Conservation (phyloP, 2,888 invertebrate genomes). For the Cephonodes hylas region DNA sequence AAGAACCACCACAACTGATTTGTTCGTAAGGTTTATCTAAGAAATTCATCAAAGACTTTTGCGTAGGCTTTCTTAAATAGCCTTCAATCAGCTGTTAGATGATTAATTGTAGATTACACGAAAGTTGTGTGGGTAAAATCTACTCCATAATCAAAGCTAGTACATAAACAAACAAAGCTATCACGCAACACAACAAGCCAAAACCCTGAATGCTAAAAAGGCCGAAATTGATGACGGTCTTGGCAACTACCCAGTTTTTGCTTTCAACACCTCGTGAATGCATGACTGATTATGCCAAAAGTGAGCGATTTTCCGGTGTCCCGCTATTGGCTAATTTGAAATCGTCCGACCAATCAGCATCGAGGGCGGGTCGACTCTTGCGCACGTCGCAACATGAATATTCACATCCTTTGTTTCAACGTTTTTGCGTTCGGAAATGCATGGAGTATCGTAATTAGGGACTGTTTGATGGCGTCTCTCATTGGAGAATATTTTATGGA, state of each 20-base stretch:
- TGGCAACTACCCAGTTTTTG: slow-evolving; percentile 8
- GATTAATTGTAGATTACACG: no score
- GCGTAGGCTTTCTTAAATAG: no score
- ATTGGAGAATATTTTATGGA: slow-evolving; percentile 21
- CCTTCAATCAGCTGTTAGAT: no score
- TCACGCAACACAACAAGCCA: background rate
- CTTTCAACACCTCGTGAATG: slow-evolving; percentile 31
- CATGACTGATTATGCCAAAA: slow-evolving; percentile 80
- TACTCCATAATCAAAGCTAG: no score
- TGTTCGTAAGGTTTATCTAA: no score
- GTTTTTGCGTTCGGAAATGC: slow-evolving; percentile 30
- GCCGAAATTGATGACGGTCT: background rate
- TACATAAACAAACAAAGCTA: no score
- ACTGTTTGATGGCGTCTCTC: slow-evolving; percentile 18
- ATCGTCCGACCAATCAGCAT: slow-evolving; percentile 65
- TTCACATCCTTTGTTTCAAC: slow-evolving; percentile 46
- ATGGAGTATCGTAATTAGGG: slow-evolving; percentile 29
- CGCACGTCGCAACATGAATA: slow-evolving; percentile 68
- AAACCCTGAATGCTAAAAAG: background rate
- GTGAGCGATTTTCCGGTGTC: slow-evolving; percentile 61
- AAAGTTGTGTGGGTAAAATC: no score
- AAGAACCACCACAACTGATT: no score
- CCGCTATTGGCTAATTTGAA: slow-evolving; percentile 64
- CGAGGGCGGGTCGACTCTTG: slow-evolving; percentile 70
- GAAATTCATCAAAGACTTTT: no score